These are phyloP conservation scores for Drosophila parthenogenetica DNA, from an alignment of 2,888 invertebrate genomes.

Conservation along the genomic window DNA sequence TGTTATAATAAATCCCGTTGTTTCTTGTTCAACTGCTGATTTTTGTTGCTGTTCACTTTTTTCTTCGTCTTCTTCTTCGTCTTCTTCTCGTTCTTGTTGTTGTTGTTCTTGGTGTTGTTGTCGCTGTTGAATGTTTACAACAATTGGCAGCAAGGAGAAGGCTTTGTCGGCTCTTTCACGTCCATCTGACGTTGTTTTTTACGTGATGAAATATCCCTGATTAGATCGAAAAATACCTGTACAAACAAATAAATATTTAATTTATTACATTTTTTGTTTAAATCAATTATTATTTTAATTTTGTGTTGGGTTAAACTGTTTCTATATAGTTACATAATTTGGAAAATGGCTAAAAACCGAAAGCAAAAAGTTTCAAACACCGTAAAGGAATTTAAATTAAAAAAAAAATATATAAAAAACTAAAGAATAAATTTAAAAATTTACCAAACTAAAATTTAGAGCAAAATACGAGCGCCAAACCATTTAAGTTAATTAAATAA, in stretches of 20 bases:
- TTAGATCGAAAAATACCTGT: slow-evolving; percentile 86
- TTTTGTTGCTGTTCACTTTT: slow-evolving; percentile 31
- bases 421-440: slow-evolving; percentile 2
- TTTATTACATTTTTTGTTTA: not conserved
- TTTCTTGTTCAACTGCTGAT: slow-evolving; percentile 8
- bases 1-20: slow-evolving; percentile 22
- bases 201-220: slow-evolving; percentile 85
- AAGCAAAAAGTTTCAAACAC: slow-evolving; percentile 55
- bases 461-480: slow-evolving; percentile 8
- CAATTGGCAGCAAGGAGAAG: slow-evolving; percentile 85
- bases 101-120: slow-evolving; percentile 34
- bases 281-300: not conserved
- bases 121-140: slow-evolving; percentile 75
- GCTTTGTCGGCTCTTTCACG: slow-evolving; percentile 84
- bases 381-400: slow-evolving; percentile 20
- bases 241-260: slow-evolving; percentile 3
- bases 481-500: slow-evolving; percentile 1
- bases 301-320: slow-evolving; percentile 25
- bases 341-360: slow-evolving; percentile 48
- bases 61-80: slow-evolving; percentile 22
- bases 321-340: slow-evolving; percentile 54
- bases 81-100: slow-evolving; percentile 15
- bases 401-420: slow-evolving; percentile 3
- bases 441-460: slow-evolving; percentile 6
- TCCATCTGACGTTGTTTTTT: slow-evolving; percentile 85